Conservation (phyloP, 2,113 vertebrate species). For the Hippocampus barbouri region DNA sequence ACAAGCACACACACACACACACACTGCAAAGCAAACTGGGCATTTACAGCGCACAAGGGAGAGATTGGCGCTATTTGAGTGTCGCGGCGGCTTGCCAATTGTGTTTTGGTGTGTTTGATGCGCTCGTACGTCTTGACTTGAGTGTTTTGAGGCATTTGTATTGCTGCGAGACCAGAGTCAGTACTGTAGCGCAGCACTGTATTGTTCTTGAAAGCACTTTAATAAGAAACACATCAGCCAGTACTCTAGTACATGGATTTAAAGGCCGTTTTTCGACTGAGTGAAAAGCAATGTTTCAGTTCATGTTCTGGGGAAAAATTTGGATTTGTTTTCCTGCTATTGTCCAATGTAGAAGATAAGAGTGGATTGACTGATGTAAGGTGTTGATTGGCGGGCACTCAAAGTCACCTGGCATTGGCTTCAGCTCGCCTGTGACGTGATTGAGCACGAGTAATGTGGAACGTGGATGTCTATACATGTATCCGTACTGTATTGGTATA, state of each 20-base stretch:
- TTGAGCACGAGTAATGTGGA: too few species aligned
- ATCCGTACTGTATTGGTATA: background rate
- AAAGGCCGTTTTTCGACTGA: conserved; percentile 24
- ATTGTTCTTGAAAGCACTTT: conserved; percentile 57
- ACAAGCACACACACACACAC: conserved; percentile 38
- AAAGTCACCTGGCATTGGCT: too few species aligned
- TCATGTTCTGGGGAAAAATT: background rate
- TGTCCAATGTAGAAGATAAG: too few species aligned
- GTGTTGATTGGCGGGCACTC: too few species aligned
- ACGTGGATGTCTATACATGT: too few species aligned
- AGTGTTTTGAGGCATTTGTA: conserved; percentile 57
- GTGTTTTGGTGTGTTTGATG: conserved; percentile 54
- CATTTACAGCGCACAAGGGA: conserved; percentile 52
- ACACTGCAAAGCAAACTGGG: conserved; percentile 59
- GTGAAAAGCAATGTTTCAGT: background rate
- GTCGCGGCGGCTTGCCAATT: conserved; percentile 60
- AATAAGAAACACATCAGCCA: conserved; percentile 37
- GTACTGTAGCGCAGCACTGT: conserved; percentile 49
- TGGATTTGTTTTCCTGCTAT: too few species aligned
- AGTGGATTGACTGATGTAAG: too few species aligned
- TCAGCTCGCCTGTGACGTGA: too few species aligned
- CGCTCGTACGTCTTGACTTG: conserved; percentile 67
- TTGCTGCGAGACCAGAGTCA: conserved; percentile 54
- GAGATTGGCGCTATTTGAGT: conserved; percentile 59
- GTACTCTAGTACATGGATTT: conserved; percentile 23